A percentile compares a stretch with the other conserved stretches of the same genome.
These are phyloP conservation scores for Sapayoa aenigma DNA, from an alignment of 2,113 vertebrate species.

Conservation along the genomic window DNA sequence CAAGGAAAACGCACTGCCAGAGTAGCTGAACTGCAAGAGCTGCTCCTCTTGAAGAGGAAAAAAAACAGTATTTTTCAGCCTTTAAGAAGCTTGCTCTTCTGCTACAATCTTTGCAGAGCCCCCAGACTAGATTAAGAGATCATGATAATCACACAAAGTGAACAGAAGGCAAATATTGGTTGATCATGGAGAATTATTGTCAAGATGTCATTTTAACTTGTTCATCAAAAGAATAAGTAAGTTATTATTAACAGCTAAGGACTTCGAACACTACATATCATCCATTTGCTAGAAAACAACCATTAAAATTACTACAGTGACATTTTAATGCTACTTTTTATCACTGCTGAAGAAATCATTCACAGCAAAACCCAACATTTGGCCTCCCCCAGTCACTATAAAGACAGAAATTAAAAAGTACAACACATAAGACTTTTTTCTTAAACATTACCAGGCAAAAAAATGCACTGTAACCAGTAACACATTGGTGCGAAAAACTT, in stretches of 20 bases:
- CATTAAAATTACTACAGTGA: not conserved
- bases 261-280: not conserved
- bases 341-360: not conserved
- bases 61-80: not conserved
- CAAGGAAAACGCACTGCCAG: not conserved
- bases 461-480: not conserved
- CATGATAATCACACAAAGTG: not conserved
- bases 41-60: not conserved
- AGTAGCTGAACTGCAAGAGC: not conserved
- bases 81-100: not conserved
- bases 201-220: slow-evolving; percentile 3
- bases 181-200: not conserved
- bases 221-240: not conserved
- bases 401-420: not conserved
- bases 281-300: not conserved
- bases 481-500: not conserved
- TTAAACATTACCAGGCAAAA: not conserved
- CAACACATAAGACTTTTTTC: not conserved
- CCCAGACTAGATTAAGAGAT: not conserved
- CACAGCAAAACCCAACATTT: not conserved
- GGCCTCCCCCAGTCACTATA: not conserved
- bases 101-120: not conserved
- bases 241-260: not conserved
- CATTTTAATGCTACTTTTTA: slow-evolving; percentile 16
- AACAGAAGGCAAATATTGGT: slow-evolving; percentile 5